A percentile compares a stretch with the other conserved stretches of the same genome.
Conservation (phyloP, 2,888 invertebrate species). For the Sycophila texana region DNA sequence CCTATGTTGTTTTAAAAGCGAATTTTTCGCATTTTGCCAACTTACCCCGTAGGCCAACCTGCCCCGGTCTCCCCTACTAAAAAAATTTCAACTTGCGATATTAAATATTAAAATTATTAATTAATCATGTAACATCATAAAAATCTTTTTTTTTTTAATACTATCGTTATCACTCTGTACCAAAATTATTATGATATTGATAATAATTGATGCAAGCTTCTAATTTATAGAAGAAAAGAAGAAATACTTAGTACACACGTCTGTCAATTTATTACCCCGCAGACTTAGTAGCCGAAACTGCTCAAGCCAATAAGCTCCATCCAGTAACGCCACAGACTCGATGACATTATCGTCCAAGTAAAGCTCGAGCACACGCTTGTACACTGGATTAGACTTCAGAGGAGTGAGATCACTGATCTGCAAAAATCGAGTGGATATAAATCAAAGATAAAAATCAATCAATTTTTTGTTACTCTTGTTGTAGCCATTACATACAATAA, state of each 20-base stretch:
- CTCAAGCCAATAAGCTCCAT: constrained; percentile 87
- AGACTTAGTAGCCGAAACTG: constrained; percentile 88
- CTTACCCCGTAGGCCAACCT: too few species aligned
- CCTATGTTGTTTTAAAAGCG: too few species aligned
- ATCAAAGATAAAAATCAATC: background rate
- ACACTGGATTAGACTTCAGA: constrained; percentile 81
- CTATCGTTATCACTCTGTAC: too few species aligned
- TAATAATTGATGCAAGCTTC: background rate
- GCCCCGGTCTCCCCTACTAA: too few species aligned
- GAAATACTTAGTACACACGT: constrained; percentile 77
- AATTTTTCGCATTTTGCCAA: too few species aligned
- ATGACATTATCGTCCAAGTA: constrained; percentile 87
- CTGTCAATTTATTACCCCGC: constrained; percentile 83
- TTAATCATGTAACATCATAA: too few species aligned
- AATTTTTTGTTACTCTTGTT: background rate
- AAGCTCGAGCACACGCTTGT: constrained; percentile 83
- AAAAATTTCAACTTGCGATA: too few species aligned
- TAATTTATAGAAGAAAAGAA: constrained; percentile 12
- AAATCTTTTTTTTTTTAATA: too few species aligned
- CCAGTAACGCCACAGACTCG: constrained; percentile 81
- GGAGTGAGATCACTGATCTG: constrained; percentile 81
- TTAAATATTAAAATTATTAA: too few species aligned
- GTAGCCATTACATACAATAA: too few species aligned
- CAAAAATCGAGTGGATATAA: constrained; percentile 11
- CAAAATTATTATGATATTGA: too few species aligned